Conservation (phyloP, 2,888 invertebrate genomes). For the Drosophila pegasa region DNA sequence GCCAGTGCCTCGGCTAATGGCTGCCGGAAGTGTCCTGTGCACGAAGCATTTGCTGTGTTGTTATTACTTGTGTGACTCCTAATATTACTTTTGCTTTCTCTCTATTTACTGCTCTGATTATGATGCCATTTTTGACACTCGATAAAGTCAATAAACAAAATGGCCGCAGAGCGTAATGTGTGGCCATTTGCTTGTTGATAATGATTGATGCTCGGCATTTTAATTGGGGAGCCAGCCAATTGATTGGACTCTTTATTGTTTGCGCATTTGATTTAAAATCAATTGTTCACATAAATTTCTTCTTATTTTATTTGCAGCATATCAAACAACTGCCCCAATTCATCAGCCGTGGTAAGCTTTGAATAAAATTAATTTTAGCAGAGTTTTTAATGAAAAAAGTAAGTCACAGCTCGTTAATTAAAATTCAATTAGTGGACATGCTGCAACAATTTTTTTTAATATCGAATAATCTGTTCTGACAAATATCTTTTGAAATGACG, state of each 20-base stretch:
- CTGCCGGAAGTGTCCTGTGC: slow-evolving; percentile 46
- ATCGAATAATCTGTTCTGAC: neutral
- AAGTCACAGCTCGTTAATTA: slow-evolving; percentile 15
- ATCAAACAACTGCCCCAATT: slow-evolving; percentile 20
- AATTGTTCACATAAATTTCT: slow-evolving; percentile 30
- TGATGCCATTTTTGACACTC: slow-evolving; percentile 68
- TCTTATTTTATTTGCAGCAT: slow-evolving; percentile 46
- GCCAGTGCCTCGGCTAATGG: slow-evolving; percentile 42
- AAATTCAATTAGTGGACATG: slow-evolving; percentile 30
- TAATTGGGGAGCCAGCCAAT: slow-evolving; percentile 30
- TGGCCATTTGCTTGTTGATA: slow-evolving; percentile 14
- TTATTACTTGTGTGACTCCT: slow-evolving; percentile 19
- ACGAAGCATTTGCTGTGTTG: slow-evolving; percentile 28
- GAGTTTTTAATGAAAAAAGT: neutral
- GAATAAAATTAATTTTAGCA: slow-evolving; percentile 26
- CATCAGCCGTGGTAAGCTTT: slow-evolving; percentile 49
- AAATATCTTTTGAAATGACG: neutral
- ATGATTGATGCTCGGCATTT: slow-evolving; percentile 11
- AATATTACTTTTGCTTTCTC: neutral
- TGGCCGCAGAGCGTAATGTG: slow-evolving; percentile 26
- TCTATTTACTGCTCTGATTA: slow-evolving; percentile 51
- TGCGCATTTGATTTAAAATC: slow-evolving; percentile 33
- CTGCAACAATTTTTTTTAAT: slow-evolving; percentile 7
- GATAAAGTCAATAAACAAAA: slow-evolving; percentile 67
- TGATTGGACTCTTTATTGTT: slow-evolving; percentile 32